Conservation (phyloP, 2,888 invertebrate species). For the Lagria hirta region DNA sequence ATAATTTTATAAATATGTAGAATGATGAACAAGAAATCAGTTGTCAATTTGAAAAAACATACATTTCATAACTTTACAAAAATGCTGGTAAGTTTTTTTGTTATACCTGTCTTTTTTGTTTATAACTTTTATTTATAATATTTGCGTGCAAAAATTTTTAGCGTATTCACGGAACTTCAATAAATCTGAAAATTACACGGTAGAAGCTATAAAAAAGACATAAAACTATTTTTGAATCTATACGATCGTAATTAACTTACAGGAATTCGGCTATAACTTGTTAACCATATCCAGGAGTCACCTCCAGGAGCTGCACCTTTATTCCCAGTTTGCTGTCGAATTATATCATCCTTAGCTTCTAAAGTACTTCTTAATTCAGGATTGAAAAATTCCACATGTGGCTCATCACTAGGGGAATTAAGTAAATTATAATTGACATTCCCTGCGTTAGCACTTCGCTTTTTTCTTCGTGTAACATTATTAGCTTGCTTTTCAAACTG, state of each 20-base stretch:
- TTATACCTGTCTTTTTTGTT: too few relatives aligned
- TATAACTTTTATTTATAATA: too few relatives aligned
- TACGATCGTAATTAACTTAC: conserved; percentile 61
- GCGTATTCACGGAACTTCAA: too few relatives aligned
- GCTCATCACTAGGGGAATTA: conserved; percentile 49
- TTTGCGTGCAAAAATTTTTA: too few relatives aligned
- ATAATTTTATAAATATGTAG: too few relatives aligned
- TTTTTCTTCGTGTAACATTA: conserved; percentile 18
- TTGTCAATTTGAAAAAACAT: too few relatives aligned
- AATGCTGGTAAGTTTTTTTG: too few relatives aligned
- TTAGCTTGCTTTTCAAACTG: conserved; percentile 1
- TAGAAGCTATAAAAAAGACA: too few relatives aligned
- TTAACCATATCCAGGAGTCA: conserved; percentile 84
- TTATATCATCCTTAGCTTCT: conserved; percentile 62
- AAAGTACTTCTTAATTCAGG: conserved; percentile 62
- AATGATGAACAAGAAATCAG: too few relatives aligned
- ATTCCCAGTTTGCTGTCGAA: conserved; percentile 62
- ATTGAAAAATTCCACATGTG: conserved; percentile 73
- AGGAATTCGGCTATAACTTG: conserved; percentile 83
- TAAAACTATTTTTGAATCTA: too few relatives aligned
- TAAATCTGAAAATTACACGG: too few relatives aligned
- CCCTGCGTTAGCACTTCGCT: conserved; percentile 27
- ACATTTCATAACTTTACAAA: too few relatives aligned
- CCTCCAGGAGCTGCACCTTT: conserved; percentile 72
- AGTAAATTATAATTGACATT: conserved; percentile 43